phyloP scores from a whole-genome alignment of 2,113 vertebrate genomes.

The Aythya baeri region DNA sequence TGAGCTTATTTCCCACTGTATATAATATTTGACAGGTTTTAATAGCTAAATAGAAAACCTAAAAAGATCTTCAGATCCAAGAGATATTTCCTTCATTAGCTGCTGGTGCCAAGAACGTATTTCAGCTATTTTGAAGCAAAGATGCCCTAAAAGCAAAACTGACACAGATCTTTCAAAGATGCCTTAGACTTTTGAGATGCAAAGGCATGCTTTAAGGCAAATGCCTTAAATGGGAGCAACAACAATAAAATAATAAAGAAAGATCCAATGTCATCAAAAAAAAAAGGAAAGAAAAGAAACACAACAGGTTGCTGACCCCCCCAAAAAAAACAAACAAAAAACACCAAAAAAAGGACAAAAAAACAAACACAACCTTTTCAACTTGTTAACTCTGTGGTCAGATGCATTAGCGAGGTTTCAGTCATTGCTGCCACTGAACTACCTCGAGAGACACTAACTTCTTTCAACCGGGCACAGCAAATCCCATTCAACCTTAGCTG shows the following conservation, averaged over 20 bases:
- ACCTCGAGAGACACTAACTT: neutral
- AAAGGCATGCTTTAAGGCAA: constrained; percentile 5
- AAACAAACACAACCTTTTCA: neutral
- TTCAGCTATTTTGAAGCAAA: neutral
- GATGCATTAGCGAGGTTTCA: neutral
- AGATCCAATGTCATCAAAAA: neutral
- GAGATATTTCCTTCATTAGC: neutral
- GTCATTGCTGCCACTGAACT: neutral
- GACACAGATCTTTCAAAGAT: neutral
- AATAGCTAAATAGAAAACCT: neutral
- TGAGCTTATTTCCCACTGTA: neutral
- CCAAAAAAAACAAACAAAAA: neutral
- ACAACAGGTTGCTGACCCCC: neutral
- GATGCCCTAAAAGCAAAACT: neutral
- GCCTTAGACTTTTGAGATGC: neutral
- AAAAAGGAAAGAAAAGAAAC: neutral
- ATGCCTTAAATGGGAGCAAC: neutral
- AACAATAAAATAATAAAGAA: neutral
- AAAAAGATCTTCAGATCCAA: neutral
- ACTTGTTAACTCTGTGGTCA: neutral
- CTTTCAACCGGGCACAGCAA: neutral
- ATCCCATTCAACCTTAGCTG: neutral
- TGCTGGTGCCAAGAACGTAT: neutral
- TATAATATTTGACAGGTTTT: neutral
- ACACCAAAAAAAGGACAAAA: no score